Percentiles rank a stretch among this genome's conserved stretches.
phyloP scores from a whole-genome alignment of 2,797 vertebrate genomes.

The Sus cebifrons region DNA sequence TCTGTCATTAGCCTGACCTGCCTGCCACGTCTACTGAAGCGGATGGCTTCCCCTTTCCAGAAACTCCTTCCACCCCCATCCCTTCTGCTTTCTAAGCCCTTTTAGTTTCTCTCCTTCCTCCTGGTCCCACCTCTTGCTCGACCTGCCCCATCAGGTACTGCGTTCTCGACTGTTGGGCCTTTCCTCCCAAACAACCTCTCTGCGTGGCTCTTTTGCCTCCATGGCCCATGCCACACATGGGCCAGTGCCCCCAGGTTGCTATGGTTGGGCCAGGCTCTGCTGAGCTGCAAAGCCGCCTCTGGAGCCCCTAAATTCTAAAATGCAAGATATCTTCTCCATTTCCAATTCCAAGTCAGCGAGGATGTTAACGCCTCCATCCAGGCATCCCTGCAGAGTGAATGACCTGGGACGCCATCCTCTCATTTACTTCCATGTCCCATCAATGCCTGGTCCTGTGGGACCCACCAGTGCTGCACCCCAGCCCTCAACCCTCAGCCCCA shows the following conservation, averaged over 20 bases:
- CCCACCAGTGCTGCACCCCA: not conserved
- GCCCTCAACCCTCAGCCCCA: not conserved
- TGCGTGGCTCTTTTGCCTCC: too few species aligned
- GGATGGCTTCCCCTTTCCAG: not conserved
- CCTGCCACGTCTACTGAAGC: too few species aligned
- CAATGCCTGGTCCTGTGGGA: not conserved
- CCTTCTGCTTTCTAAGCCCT: not conserved
- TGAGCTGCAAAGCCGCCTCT: not conserved
- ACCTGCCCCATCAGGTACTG: not conserved
- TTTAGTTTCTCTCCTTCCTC: not conserved
- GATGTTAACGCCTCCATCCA: not conserved
- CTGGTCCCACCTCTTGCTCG: not conserved
- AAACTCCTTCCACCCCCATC: not conserved
- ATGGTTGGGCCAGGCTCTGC: not conserved
- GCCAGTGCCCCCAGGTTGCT: not conserved
- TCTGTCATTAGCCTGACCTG: too few species aligned
- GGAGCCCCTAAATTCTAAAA: not conserved
- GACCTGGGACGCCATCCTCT: not conserved
- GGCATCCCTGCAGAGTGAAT: not conserved
- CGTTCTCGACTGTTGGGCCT: not conserved
- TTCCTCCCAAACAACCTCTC: not conserved
- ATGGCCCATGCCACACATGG: rapidly evolving
- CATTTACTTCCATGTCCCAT: not conserved
- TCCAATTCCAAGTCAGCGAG: not conserved
- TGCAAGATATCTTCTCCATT: not conserved